Conservation (phyloP, 2,888 invertebrate species). For the Thumatha senex region DNA sequence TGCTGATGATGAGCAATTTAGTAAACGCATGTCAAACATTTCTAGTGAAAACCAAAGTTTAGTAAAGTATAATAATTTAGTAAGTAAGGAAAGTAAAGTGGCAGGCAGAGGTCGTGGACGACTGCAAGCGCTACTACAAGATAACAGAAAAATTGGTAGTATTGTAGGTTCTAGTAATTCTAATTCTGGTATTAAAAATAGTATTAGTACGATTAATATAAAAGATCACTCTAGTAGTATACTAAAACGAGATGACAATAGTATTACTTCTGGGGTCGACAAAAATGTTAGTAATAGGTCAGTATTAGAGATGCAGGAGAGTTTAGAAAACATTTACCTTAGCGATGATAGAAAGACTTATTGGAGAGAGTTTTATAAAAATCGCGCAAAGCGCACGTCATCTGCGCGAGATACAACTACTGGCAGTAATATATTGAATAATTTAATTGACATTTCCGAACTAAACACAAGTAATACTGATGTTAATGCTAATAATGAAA, state of each 20-base stretch:
- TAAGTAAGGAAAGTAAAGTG: not conserved
- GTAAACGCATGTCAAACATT: not conserved
- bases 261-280: not conserved
- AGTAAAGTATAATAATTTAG: slow-evolving; percentile 9
- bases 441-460: not conserved
- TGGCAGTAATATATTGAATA: not conserved
- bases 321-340: not conserved
- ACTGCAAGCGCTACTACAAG: not conserved
- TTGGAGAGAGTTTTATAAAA: slow-evolving; percentile 21
- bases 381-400: not conserved
- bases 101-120: not conserved
- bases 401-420: not conserved
- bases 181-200: slow-evolving; percentile 2
- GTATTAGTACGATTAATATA: slow-evolving; percentile 1
- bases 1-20: not conserved
- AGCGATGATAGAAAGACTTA: slow-evolving; percentile 1
- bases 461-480: not conserved
- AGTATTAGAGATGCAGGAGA: not conserved
- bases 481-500: not conserved
- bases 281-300: too few relatives aligned
- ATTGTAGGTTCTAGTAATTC: not conserved
- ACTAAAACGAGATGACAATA: not conserved
- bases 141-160: not conserved
- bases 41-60: slow-evolving; percentile 9
- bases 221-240: not conserved